A percentile compares a stretch with the other conserved stretches of the same genome.
Evolutionary conservation across 2,113 vertebrate species (phyloP).

Genomic region (Bubo bubo): DNA sequence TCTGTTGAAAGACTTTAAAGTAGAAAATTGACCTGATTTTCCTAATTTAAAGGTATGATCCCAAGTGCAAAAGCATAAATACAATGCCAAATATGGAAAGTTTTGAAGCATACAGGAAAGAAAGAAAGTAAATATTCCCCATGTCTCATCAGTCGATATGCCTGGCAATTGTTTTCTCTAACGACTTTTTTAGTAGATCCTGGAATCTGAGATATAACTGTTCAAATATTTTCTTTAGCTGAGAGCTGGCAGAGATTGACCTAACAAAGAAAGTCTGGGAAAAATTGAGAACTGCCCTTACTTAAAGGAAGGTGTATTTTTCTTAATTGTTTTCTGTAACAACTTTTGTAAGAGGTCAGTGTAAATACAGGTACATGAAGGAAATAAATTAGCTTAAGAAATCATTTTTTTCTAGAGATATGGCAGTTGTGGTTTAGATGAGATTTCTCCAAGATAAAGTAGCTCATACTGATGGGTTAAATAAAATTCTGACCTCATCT

Average conservation of each 20-base stretch:
- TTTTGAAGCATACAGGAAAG: not conserved
- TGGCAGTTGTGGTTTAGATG: not conserved
- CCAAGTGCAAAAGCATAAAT: not conserved
- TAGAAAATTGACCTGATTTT: not conserved
- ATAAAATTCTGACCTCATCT: not conserved
- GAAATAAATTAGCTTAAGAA: not conserved
- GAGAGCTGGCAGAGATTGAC: not conserved
- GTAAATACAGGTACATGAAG: not conserved
- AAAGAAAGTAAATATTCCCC: not conserved
- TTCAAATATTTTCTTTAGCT: not conserved
- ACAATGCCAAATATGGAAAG: not conserved
- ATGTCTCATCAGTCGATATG: not conserved
- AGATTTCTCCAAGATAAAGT: not conserved
- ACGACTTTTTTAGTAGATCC: not conserved
- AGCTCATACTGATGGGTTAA: not conserved
- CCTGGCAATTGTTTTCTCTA: not conserved
- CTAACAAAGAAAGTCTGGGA: not conserved
- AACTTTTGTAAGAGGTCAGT: not conserved
- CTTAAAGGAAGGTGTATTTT: not conserved
- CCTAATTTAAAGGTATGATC: not conserved
- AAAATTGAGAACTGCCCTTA: not conserved
- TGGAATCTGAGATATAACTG: not conserved
- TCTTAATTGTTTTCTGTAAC: not conserved
- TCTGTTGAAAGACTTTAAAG: not conserved
- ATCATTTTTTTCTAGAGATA: not conserved